Evolutionary conservation across 2,888 invertebrate genomes (phyloP).

Genomic region (Meloe dianella): DNA sequence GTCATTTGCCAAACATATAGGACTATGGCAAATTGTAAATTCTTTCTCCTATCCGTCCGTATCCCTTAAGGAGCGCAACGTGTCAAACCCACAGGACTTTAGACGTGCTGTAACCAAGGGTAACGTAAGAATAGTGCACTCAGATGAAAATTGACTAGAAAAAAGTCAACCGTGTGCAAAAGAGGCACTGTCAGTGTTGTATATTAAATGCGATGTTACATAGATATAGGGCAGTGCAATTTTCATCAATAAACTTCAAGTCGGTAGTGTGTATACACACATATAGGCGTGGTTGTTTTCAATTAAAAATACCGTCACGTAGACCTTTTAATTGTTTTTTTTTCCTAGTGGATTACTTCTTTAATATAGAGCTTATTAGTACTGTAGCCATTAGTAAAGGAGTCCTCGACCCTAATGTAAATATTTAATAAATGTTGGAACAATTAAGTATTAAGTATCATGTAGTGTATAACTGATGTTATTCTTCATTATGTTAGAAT

Average conservation of each 20-base stretch:
- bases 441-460: slow-evolving; percentile 25
- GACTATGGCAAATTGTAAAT: slow-evolving; percentile 40
- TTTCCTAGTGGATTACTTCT: slow-evolving; percentile 37
- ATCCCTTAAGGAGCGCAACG: slow-evolving; percentile 40
- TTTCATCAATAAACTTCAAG: neutral
- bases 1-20: slow-evolving; percentile 39
- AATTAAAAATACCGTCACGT: slow-evolving; percentile 41
- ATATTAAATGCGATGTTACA: neutral
- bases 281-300: neutral
- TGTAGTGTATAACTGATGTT: slow-evolving; percentile 21
- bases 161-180: slow-evolving; percentile 38
- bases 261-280: neutral
- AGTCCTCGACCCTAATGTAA: neutral
- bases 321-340: slow-evolving; percentile 41
- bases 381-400: slow-evolving; percentile 31
- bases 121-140: slow-evolving; percentile 43
- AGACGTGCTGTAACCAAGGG: slow-evolving; percentile 46
- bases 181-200: slow-evolving; percentile 5
- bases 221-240: neutral
- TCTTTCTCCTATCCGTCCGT: slow-evolving; percentile 39
- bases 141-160: slow-evolving; percentile 32
- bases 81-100: slow-evolving; percentile 39
- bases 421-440: slow-evolving; percentile 25
- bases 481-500: slow-evolving; percentile 23
- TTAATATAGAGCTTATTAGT: slow-evolving; percentile 35